Base-by-base conservation (phyloP, 1,140 invertebrate genomes). In the Drosophila insularis region DNA sequence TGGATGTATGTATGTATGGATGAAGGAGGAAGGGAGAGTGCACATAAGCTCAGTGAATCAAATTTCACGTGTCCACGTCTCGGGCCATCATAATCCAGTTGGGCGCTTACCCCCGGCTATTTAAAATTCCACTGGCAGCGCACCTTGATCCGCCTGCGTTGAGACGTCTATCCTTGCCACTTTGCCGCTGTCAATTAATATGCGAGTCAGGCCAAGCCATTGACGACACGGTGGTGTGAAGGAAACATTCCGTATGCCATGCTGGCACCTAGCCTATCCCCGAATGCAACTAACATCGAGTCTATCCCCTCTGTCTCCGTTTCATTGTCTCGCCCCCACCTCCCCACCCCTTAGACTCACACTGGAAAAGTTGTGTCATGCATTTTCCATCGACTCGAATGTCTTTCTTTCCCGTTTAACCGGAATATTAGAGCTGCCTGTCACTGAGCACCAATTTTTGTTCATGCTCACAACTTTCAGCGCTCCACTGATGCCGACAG, bases 31-130 rank as follows among this genome's bases (percentile, higher is more conserved):
- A 5, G 8, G 11, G 14, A 43, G 60, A n/a, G 50, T 27, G 13
- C 37, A 31, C 17, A 23, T 35, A 27, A 69, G 55, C 27, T 31
- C 66, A 56, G 69, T 76, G 61, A 68, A 76, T 64, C 63, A 39
- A 68, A 72, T 76, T 72, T 68, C 60, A 56, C 55, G 35, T 46
- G 40, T 62, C 59, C 59, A 61, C 59, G 37, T 58, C 31, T 35
- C 32, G 58, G 31, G 63, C 72, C 72, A 71, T 71, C 72, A 74
- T 75, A 75, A 67, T 67, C 73, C 73, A 72, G 63, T 68, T 54
- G 71, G 35, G 6, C 46, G 61, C 67, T 23, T 27, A 37, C 69
- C 55, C 19, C 23, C 17, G 64, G 46, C 73, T 76, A 64, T 65
- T 75, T 71, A 64, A 75, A 71, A 78, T 75, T 75, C 76, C 31